Conservation (phyloP, 2,113 vertebrate genomes). For the Candoia aspera region DNA sequence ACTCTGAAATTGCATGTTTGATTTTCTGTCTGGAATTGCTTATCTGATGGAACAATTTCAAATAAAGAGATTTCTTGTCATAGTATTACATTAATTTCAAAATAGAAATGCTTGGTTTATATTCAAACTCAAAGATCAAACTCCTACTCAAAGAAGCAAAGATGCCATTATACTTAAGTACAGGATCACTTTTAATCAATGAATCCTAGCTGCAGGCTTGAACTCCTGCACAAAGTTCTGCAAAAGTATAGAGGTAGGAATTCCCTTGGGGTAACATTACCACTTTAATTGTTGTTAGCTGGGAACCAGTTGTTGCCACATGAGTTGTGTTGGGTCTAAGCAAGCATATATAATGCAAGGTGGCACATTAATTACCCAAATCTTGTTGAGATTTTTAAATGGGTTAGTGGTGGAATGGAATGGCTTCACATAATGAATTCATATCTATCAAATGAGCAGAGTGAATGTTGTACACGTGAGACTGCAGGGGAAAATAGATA, state of each 20-base stretch:
- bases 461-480: background rate
- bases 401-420: background rate
- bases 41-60: slow-evolving; percentile 57
- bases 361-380: background rate
- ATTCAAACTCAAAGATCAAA: slow-evolving; percentile 6
- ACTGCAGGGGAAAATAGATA: background rate
- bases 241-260: background rate
- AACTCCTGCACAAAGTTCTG: background rate
- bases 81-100: slow-evolving; percentile 13
- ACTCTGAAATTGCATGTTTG: slow-evolving; percentile 53
- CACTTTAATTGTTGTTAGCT: background rate
- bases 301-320: background rate
- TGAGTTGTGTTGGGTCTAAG: background rate
- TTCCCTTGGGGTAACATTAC: background rate
- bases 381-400: background rate
- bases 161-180: background rate
- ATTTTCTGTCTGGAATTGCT: slow-evolving; percentile 54
- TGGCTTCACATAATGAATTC: background rate
- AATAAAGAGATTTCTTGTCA: slow-evolving; percentile 58
- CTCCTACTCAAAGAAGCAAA: background rate
- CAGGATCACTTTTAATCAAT: background rate
- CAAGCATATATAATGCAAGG: background rate
- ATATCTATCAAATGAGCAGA: background rate
- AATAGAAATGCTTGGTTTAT: slow-evolving; percentile 15
- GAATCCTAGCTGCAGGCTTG: background rate